Conservation (phyloP, 2,113 vertebrate genomes). For the Excalfactoria chinensis region DNA sequence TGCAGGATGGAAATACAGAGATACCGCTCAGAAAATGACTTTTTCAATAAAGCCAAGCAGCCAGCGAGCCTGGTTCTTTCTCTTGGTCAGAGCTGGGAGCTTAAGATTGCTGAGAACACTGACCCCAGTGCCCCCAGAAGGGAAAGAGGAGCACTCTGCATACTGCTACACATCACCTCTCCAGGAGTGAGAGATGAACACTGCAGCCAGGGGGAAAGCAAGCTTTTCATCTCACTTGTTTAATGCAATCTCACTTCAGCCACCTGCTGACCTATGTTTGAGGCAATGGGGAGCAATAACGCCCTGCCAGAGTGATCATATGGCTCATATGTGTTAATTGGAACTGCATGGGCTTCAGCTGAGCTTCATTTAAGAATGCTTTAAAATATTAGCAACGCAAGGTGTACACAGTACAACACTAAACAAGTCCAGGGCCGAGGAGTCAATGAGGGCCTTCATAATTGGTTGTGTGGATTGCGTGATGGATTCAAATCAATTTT, state of each 20-base stretch:
- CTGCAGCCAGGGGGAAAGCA: not conserved
- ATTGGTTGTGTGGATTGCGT: not conserved
- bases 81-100: not conserved
- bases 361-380: not conserved
- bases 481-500: not conserved
- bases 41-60: not conserved
- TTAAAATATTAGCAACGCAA: not conserved
- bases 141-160: fast-evolving
- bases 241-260: not conserved
- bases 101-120: not conserved
- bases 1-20: not conserved
- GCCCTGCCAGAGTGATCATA: not conserved
- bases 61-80: not conserved
- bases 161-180: not conserved
- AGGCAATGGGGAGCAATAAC: not conserved
- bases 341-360: not conserved
- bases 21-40: not conserved
- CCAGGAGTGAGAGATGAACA: not conserved
- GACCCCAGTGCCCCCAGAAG: not conserved
- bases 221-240: not conserved
- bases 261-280: not conserved
- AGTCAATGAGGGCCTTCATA: not conserved
- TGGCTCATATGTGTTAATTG: not conserved
- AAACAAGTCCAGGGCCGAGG: not conserved
- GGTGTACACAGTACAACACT: not conserved